Evolutionary conservation across 2,888 invertebrate genomes (phyloP), one percentile per base, ranked within the genome.

Genomic region (Nomada flava): DNA sequence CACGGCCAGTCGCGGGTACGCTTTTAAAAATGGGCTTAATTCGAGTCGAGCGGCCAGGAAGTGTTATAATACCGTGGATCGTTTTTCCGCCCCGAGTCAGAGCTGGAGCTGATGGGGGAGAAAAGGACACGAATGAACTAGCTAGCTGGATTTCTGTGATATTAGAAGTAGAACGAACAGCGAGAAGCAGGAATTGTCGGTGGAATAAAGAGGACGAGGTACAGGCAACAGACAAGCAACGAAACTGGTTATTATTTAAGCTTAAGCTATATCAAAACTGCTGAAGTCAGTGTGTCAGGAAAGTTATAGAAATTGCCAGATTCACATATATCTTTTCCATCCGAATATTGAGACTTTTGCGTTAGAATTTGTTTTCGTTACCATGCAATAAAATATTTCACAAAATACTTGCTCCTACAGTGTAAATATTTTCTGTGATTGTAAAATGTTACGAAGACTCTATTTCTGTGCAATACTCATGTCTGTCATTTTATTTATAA

Each of bases 1-100:
- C 18, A 7, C 10, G 62, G 20, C 13, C 55, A 36, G 64, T 53
- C 59, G 73, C 69, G 59, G 13, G 67, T 3, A 64, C 47, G 47
- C 63, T 77, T 84, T 83, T 80, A 81, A 84, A 84, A 84, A 81
- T 84, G 73, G 81, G 81, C 84, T 84, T 84, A 81, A 84, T 85
- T 85, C 84, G 67, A 82, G 80, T 64, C 73, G 68, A 78, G 73
- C 69, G 63, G 76, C 67, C 67, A 36, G 23, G 70, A 85, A 82
- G 74, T 74, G 82, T 82, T 83, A 82, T 87, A 87, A 87, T 86
- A 84, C 76, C 57, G 68, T 52, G 70, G 67, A 76, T 79, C 79
- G 83, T 85, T 86, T 79, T 76, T 79, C 64, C 72, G 50, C 20
- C 29, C n/a, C 18, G 15, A 15, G 13, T 4, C 2, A 7, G 23